A percentile compares a stretch with the other conserved stretches of the same genome.
These are phyloP conservation scores for Metaphire vulgaris DNA, from an alignment of 1,140 invertebrate genomes.

Conservation along the genomic window DNA sequence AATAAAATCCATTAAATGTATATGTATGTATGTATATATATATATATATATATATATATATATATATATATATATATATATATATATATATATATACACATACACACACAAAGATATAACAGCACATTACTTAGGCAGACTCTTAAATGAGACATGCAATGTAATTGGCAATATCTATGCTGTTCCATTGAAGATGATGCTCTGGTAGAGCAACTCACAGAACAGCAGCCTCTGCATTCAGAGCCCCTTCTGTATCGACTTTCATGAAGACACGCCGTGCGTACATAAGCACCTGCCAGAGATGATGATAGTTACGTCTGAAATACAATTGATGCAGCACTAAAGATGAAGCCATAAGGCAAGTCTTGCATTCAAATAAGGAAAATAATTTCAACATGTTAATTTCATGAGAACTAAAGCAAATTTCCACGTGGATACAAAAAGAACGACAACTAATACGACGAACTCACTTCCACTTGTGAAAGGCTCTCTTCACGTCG, in stretches of 20 bases:
- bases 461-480: constrained; percentile 62
- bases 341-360: too few relatives aligned
- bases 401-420: not conserved
- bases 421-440: not conserved
- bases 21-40: too few relatives aligned
- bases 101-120: too few relatives aligned
- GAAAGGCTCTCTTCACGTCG: constrained; percentile 68
- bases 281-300: constrained; percentile 84
- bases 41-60: too few relatives aligned
- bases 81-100: too few relatives aligned
- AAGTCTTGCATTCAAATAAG: too few relatives aligned
- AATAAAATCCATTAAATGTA: too few relatives aligned
- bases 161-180: too few relatives aligned
- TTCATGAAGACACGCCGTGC: constrained; percentile 73
- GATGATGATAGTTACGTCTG: constrained; percentile 65
- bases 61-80: too few relatives aligned
- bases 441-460: constrained; percentile 21
- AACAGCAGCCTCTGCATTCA: constrained; percentile 69
- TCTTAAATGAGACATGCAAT: too few relatives aligned
- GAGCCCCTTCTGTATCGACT: constrained; percentile 62
- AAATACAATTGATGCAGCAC: constrained; percentile 33
- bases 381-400: not conserved
- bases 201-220: constrained; percentile 63
- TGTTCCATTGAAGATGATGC: too few relatives aligned
- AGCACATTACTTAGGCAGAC: too few relatives aligned